Base-by-base conservation (phyloP, 1,140 invertebrate genomes). In the Batillaria attramentaria region DNA sequence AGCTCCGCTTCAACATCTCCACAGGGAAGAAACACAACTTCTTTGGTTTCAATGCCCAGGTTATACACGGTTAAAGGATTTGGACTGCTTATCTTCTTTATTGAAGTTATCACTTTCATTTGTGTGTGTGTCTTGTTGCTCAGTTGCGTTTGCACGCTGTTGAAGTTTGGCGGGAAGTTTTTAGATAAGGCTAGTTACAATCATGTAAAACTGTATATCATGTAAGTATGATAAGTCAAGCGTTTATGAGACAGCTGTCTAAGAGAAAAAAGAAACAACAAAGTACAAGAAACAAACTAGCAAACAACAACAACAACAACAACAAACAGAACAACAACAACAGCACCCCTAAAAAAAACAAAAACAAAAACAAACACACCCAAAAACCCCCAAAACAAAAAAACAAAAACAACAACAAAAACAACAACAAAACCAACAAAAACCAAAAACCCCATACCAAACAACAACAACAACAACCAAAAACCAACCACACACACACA, bases 1-100 rank as follows among this genome's bases (percentile, higher is more conserved):
- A 89, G 77, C 82, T 90, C 33, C 70, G 89, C 77, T 69, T 84
- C 70, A 89, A 90, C 79, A 84, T 90, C 65, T 77, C 72, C 18
- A 74, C 77, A 5, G 89, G 89, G 60, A 89, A 87, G 80, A 90
- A 89, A 79, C 89, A 90, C 69, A 73, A 62, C 24, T 90, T 90
- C 76, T 82, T 77, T 65, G 86, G 87, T 42, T 81, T 88, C 74
- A 88, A 87, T 81, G 80, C 84, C 35, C 87, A 89, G 77, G 72
- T 88, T 37, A 69, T 90, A 37, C 88, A 85, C 65, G 88, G 88
- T 20, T 87, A 62, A 84, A 18, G 41, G 16, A 60, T 60, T 6
- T 4, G 5, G 24, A 8, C 24, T 60, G 57, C 31, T 24, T n/a
- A n/a, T n/a, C 24, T 8, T 20, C 31, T 60, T 60, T 5, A 10